Evolutionary conservation across 2,888 invertebrate genomes (phyloP).

Genomic region (Oscheius sp.): DNA sequence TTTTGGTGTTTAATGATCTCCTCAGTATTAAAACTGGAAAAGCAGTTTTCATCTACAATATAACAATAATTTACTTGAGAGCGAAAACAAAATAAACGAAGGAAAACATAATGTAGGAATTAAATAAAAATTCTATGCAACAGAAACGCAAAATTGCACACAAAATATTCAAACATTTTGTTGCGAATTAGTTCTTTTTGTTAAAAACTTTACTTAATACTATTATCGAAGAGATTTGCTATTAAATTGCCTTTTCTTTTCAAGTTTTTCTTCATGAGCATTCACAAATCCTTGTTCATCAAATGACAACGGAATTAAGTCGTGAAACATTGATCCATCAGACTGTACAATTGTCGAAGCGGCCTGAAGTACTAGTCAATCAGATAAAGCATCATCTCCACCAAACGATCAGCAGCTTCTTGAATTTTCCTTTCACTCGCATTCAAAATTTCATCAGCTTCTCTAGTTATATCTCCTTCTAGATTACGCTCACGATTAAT

Average conservation of each 20-base stretch:
- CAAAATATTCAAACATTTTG: too few relatives aligned
- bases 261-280: neutral
- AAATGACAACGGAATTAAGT: neutral
- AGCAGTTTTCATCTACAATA: too few relatives aligned
- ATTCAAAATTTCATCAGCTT: neutral
- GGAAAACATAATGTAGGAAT: too few relatives aligned
- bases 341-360: neutral
- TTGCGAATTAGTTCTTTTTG: too few relatives aligned
- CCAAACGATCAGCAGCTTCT: neutral
- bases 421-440: neutral
- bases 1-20: neutral
- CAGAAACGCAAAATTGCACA: too few relatives aligned
- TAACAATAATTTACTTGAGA: too few relatives aligned
- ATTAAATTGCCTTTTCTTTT: constrained; percentile 6
- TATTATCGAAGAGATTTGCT: too few relatives aligned
- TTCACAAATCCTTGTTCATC: neutral
- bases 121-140: too few relatives aligned
- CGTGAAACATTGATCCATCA: neutral
- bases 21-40: neutral
- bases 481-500: neutral
- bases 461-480: neutral
- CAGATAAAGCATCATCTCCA: neutral
- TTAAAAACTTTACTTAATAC: too few relatives aligned
- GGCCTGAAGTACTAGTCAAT: neutral
- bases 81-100: too few relatives aligned